Evolutionary conservation across 2,113 vertebrate genomes (phyloP), one percentile per base, ranked within the genome.

Genomic region (Mobula hypostoma): DNA sequence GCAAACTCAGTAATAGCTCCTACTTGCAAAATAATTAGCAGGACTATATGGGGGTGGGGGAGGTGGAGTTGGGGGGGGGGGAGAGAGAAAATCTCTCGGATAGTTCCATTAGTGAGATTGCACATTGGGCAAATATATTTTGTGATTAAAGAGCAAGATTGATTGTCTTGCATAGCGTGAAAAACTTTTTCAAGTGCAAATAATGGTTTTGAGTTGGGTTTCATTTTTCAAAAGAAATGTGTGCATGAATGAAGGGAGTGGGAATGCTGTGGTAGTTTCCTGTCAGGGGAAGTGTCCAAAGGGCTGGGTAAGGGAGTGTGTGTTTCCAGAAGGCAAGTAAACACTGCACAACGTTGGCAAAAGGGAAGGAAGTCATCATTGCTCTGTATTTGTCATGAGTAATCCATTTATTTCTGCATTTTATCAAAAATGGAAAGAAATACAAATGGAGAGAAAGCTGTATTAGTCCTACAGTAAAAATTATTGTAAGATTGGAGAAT

Each of bases 311-410:
- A 66, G 91, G 68, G 70, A 27, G 36, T 74, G 24, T 24, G 24
- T 21, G 24, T 93, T 93, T 56, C 70, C 91, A 93, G 12, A 19
- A 56, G 36, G 40, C 91, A 48, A 40, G 70, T 70, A 68, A 70
- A 7, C n/a, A 92, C 90, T 24, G 36, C 32, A 74, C 40, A 93
- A 72, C 12, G 32, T 93, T 93, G 68, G 32, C 40, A 93, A 56
- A 48, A 56, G 68, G 91, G 91, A 76, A 93, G 91, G 91, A 93
- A 93, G 36, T 76, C 19, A 56, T 93, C 40, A 93, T 9, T 74
- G 40, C 68, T 90, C 82, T 48, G 32, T 93, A 63, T 56, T 93
- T 72, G 85, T 63, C 5, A 21, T 76, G 70, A 14, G 11, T 27
- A 74, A 93, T 63, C 8, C 56, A 9, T 61, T 56, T 74, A 72